Evolutionary conservation across 2,797 vertebrate species (phyloP).

Genomic region (Pagetopsis macropterus): DNA sequence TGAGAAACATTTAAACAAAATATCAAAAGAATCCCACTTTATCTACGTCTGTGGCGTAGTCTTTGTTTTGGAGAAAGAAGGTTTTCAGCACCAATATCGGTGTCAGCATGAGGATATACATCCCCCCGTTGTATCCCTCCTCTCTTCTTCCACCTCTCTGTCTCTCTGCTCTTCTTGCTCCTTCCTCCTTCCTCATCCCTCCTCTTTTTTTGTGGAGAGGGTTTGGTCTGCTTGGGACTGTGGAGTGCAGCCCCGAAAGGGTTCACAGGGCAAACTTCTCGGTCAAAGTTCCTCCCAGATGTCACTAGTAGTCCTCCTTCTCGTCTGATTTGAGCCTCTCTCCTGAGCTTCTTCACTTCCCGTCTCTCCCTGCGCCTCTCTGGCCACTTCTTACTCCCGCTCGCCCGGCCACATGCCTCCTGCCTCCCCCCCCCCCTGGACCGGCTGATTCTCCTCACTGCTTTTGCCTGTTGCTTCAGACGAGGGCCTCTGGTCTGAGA

Average conservation of each 20-base stretch:
- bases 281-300: constrained; percentile 20
- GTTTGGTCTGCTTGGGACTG: not conserved
- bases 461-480: constrained; percentile 36
- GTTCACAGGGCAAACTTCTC: constrained; percentile 32
- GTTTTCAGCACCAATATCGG: constrained; percentile 46
- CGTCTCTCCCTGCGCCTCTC: constrained; percentile 68
- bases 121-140: constrained; percentile 58
- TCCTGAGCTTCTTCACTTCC: constrained; percentile 73
- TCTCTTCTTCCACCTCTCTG: constrained; percentile 69
- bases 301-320: constrained; percentile 50
- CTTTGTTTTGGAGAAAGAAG: constrained; percentile 69
- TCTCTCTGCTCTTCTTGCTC: constrained; percentile 62
- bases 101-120: constrained; percentile 46
- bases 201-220: constrained; percentile 41
- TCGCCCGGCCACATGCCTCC: constrained; percentile 26
- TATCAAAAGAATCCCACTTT: not conserved
- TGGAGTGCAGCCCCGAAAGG: constrained; percentile 12
- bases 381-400: constrained; percentile 68
- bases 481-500: constrained; percentile 45
- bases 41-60: constrained; percentile 66
- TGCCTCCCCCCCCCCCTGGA: constrained; percentile 50
- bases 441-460: constrained; percentile 37
- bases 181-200: constrained; percentile 36
- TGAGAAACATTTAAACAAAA: not conserved
- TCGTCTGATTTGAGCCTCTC: constrained; percentile 66